Percentiles rank a stretch among this genome's conserved stretches.
Evolutionary conservation across 2,113 vertebrate genomes (phyloP).

Genomic region (Crotalus tigris): DNA sequence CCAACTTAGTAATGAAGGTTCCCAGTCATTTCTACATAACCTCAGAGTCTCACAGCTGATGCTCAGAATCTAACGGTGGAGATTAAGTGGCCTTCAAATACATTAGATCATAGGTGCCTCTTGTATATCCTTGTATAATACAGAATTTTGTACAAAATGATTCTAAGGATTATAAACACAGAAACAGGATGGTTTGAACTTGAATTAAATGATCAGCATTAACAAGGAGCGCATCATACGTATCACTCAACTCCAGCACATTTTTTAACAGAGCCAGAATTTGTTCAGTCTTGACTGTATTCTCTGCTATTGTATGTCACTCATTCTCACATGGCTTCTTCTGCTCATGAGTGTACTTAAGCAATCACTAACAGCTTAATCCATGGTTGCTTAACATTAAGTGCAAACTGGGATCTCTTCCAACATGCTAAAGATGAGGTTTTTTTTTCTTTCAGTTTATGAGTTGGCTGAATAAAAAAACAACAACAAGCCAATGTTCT

Average conservation of each 20-base stretch:
- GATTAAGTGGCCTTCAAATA: no score
- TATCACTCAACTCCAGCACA: background rate
- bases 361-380: background rate
- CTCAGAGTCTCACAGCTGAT: no score
- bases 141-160: background rate
- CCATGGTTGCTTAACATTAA: background rate
- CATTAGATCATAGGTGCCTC: background rate
- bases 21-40: no score
- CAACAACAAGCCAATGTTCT: background rate
- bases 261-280: background rate
- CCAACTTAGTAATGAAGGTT: background rate
- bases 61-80: no score
- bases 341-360: background rate
- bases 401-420: background rate
- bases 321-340: background rate
- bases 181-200: background rate
- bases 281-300: background rate
- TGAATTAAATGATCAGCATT: background rate
- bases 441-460: background rate
- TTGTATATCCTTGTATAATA: background rate
- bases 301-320: background rate
- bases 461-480: background rate
- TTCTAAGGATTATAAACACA: background rate
- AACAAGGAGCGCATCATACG: background rate
- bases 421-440: background rate